Evolutionary conservation across 2,888 invertebrate species (phyloP).

Genomic region (Chymomyza amoena): DNA sequence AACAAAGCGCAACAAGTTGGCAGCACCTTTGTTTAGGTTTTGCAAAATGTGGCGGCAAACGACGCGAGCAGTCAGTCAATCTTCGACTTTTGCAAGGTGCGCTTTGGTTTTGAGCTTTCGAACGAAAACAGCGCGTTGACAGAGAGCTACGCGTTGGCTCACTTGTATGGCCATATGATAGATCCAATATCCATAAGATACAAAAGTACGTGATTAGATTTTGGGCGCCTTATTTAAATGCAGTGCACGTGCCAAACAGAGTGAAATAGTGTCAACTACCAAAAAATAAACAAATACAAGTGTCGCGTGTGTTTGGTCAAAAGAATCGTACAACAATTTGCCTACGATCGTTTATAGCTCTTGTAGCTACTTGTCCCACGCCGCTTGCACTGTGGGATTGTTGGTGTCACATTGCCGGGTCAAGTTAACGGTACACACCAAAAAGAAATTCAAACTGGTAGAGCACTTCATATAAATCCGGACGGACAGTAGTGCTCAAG

Average conservation of each 20-base stretch:
- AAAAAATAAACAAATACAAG: not conserved
- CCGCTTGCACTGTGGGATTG: not conserved
- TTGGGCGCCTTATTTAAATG: not conserved
- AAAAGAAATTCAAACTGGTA: conserved; percentile 63
- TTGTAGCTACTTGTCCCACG: not conserved
- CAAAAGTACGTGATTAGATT: not conserved
- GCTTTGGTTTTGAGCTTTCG: conserved; percentile 18
- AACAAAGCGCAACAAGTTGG: conserved; percentile 2
- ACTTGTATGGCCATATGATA: too few relatives aligned
- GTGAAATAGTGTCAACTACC: not conserved
- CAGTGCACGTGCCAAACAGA: conserved; percentile 2
- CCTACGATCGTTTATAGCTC: conserved; percentile 16
- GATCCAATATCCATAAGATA: not conserved
- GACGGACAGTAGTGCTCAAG: conserved; percentile 21
- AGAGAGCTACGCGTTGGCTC: conserved; percentile 31
- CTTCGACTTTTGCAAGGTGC: conserved; percentile 60
- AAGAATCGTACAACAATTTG: not conserved
- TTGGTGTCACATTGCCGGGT: conserved; percentile 48
- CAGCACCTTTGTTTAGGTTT: conserved; percentile 10
- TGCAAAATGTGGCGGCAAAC: conserved; percentile 62
- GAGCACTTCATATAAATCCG: conserved; percentile 7
- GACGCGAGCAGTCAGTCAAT: conserved; percentile 37
- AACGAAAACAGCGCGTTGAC: not conserved
- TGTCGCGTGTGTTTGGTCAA: not conserved
- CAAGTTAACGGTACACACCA: conserved; percentile 62